phyloP scores from a whole-genome alignment of 2,113 vertebrate species.

The Cichladusa arquata region DNA sequence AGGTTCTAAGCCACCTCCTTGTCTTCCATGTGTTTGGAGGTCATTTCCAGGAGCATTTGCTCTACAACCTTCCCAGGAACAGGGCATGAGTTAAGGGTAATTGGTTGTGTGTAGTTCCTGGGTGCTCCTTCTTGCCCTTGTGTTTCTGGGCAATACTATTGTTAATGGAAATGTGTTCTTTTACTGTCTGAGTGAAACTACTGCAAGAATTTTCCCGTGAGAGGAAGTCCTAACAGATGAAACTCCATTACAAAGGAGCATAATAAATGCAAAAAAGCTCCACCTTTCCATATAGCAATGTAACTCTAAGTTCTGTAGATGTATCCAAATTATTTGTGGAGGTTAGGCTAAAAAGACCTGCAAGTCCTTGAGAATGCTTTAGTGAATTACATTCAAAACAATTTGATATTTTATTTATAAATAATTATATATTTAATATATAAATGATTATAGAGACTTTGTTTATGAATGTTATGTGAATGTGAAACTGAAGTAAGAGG shows the following conservation, averaged over 20 bases:
- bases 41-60: not conserved
- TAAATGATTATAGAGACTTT: not conserved
- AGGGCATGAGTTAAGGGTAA: not conserved
- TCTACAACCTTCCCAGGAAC: not conserved
- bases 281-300: not conserved
- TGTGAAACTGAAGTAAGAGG: not conserved
- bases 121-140: not conserved
- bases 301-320: not conserved
- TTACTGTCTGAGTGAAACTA: not conserved
- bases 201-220: not conserved
- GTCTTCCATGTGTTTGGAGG: not conserved
- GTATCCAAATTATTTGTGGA: not conserved
- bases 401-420: not conserved
- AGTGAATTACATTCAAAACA: not conserved
- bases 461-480: not conserved
- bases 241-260: not conserved
- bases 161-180: not conserved
- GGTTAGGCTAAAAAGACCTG: not conserved
- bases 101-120: not conserved
- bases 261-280: not conserved
- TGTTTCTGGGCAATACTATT: not conserved
- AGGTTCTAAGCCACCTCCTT: not conserved
- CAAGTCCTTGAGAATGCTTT: not conserved
- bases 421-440: not conserved
- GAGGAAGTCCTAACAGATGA: not conserved